Evolutionary conservation across 2,113 vertebrate genomes (phyloP).

Genomic region (Steatornis caripensis): DNA sequence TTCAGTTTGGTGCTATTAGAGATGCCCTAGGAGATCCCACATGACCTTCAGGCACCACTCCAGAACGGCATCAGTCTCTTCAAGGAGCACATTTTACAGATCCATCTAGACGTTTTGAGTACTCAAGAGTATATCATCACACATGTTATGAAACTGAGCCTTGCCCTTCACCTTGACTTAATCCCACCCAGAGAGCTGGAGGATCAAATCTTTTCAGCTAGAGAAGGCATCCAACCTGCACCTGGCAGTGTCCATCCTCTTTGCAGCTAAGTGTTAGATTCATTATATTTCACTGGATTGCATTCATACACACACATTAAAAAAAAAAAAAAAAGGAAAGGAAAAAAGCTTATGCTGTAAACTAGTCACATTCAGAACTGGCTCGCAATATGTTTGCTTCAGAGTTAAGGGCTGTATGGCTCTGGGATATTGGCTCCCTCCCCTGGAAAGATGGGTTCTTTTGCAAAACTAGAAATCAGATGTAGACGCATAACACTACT

Average conservation of each 20-base stretch:
- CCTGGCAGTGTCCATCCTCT: background rate
- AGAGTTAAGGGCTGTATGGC: background rate
- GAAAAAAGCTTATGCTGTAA: background rate
- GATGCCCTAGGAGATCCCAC: background rate
- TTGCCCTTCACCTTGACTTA: background rate
- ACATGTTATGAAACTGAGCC: background rate
- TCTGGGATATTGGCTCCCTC: background rate
- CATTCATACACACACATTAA: background rate
- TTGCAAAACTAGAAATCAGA: background rate
- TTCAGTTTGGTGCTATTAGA: background rate
- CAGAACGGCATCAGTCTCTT: background rate
- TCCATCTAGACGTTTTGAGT: background rate
- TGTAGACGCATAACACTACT: background rate
- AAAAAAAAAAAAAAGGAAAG: accelerated
- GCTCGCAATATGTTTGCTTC: background rate
- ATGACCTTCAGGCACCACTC: background rate
- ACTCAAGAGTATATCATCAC: background rate
- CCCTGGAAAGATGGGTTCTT: background rate
- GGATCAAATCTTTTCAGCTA: background rate
- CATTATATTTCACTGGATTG: background rate
- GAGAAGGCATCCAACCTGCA: background rate
- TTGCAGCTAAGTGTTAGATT: background rate
- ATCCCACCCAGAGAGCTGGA: background rate
- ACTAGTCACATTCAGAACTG: background rate
- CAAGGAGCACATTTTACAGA: background rate